Conservation (phyloP, 1,140 invertebrate genomes). For the Euborellia annulipes region DNA sequence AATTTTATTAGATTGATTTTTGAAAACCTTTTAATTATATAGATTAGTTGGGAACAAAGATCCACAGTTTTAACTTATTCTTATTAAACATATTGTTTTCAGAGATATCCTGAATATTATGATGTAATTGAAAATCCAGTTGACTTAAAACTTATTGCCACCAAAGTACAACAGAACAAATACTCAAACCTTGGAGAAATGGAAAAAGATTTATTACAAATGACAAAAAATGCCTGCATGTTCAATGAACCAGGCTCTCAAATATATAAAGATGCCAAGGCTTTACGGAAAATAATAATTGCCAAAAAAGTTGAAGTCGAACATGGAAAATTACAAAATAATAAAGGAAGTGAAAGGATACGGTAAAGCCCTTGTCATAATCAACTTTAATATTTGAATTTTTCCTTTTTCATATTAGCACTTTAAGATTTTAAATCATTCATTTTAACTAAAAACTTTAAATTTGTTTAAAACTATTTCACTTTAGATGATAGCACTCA, state of each 20-base stretch:
- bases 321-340: conserved; percentile 27
- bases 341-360: conserved; percentile 41
- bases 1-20: conserved; percentile 1
- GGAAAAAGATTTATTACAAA: conserved; percentile 77
- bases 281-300: conserved; percentile 61
- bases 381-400: neutral
- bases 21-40: conserved; percentile 2
- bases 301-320: conserved; percentile 48
- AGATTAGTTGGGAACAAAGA: no score
- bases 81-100: no score
- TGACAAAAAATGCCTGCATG: conserved; percentile 88
- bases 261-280: conserved; percentile 91
- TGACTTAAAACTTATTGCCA: conserved; percentile 84
- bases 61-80: no score
- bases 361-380: conserved; percentile 23
- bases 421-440: neutral
- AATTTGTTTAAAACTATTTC: no score
- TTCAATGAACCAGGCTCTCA: conserved; percentile 94
- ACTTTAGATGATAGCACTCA: no score
- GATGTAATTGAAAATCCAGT: conserved; percentile 90
- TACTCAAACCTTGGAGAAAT: conserved; percentile 64
- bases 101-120: conserved; percentile 93
- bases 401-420: neutral
- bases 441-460: neutral
- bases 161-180: conserved; percentile 72